phyloP scores from a whole-genome alignment of 2,888 invertebrate species.

The Meteorus cinctellus region DNA sequence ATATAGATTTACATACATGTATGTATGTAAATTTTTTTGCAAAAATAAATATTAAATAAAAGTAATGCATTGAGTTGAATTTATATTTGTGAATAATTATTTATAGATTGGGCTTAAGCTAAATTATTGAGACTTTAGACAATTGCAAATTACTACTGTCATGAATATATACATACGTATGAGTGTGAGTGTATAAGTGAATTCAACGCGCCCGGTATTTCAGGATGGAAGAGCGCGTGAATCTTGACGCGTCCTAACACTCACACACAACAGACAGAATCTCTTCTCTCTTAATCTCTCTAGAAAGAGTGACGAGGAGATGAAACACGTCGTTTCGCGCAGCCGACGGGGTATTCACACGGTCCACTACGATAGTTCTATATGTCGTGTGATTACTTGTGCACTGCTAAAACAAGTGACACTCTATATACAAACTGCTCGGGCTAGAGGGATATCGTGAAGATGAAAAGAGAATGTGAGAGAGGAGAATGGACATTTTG shows the following conservation, averaged over 20 bases:
- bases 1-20: conserved; percentile 33
- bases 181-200: no score
- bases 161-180: no score
- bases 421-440: conserved; percentile 18
- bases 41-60: no score
- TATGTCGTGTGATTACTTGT: conserved; percentile 6
- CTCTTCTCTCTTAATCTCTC: conserved; percentile 21
- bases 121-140: no score
- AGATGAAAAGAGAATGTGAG: conserved; percentile 36
- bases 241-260: conserved; percentile 10
- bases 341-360: conserved; percentile 64
- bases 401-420: neutral
- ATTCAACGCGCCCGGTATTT: neutral
- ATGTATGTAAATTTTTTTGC: no score
- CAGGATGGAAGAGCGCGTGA: conserved; percentile 47
- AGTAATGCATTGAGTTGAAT: no score
- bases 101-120: no score
- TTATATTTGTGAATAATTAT: no score
- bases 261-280: neutral
- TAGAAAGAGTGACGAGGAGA: conserved; percentile 45
- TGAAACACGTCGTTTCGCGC: conserved; percentile 56
- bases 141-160: no score
- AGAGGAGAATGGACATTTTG: conserved; percentile 45
- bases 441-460: conserved; percentile 31
- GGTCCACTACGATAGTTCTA: conserved; percentile 59